A percentile compares a stretch with the other conserved stretches of the same genome.
Conservation (phyloP, 2,888 invertebrate genomes). For the Cyclophora punctaria region DNA sequence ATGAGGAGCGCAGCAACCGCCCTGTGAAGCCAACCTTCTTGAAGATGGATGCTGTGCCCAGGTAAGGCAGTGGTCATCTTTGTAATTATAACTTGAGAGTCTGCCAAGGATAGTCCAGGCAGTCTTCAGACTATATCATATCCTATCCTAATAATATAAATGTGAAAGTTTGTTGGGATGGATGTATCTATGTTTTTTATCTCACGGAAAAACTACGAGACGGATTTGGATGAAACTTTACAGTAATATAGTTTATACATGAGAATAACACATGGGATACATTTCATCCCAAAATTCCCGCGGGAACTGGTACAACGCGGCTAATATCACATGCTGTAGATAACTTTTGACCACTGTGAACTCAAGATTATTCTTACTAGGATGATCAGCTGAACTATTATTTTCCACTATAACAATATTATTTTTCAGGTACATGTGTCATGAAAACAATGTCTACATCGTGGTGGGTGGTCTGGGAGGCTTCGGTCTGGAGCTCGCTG, state of each 20-base stretch:
- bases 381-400: no score
- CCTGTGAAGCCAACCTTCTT: constrained; percentile 32
- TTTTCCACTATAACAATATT: not conserved
- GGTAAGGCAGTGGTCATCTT: constrained; percentile 29
- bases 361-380: no score
- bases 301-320: no score
- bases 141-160: not conserved
- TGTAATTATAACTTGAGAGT: not conserved
- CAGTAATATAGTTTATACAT: no score
- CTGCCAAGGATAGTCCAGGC: not conserved
- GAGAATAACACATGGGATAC: no score
- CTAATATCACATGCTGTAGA: no score
- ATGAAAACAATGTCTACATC: constrained; percentile 68
- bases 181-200: no score
- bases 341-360: no score
- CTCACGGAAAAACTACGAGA: no score
- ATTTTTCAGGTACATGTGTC: constrained; percentile 65
- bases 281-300: no score
- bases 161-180: no score
- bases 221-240: no score
- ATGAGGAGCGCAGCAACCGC: constrained; percentile 52
- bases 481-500: constrained; percentile 90
- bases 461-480: constrained; percentile 91
- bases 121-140: not conserved
- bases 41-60: constrained; percentile 45